Base-by-base conservation (phyloP, 2,797 vertebrate genomes). In the Acanthiza pusilla region DNA sequence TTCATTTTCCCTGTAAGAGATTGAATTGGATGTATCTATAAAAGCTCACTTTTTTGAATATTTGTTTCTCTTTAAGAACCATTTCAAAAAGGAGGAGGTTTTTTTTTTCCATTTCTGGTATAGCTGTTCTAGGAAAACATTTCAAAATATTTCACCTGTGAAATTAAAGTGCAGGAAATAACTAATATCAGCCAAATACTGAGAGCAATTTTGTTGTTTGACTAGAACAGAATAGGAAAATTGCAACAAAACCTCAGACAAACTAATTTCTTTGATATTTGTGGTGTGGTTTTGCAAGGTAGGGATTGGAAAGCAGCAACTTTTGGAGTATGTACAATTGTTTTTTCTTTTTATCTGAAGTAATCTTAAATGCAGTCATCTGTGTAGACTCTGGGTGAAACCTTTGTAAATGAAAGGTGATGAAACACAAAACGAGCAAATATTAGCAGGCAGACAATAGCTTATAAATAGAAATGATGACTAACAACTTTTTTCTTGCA, bases 141-240 rank as follows among this genome's bases (percentile, higher is more conserved):
- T 38, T 68, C 40, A 62, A n/a, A 84, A 47, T 71, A 79, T 88
- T 82, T 74, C 77, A 68, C 66, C 43, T 66, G 48, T 85, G 81
- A 95, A 96, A 87, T 80, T 94, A 40, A 91, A 72, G 11, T 88
- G 45, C 45, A 88, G 55, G 11, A 62, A 94, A 83, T 71, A 54
- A 43, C 45, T 80, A 62, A 65, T 65, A 85, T 48, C 38, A 57
- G 66, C 62, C 50, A 80, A 88, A 67, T 40, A 40, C 21, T 76
- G 48, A 17, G 16, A 90, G 23, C 34, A 74, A 29, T 85, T 80
- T 57, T 55, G 5, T 60, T 93, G 34, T 65, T 80, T 81, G 51
- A 66, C n/a, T 80, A n/a, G 21, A n/a, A 45, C 32, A 66, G 30
- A 43, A 62, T 18, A 66, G 13, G 53, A 72, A 93, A 86, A 92